These are phyloP conservation scores for Morone chrysops DNA, from an alignment of 2,113 vertebrate genomes.

Conservation along the genomic window DNA sequence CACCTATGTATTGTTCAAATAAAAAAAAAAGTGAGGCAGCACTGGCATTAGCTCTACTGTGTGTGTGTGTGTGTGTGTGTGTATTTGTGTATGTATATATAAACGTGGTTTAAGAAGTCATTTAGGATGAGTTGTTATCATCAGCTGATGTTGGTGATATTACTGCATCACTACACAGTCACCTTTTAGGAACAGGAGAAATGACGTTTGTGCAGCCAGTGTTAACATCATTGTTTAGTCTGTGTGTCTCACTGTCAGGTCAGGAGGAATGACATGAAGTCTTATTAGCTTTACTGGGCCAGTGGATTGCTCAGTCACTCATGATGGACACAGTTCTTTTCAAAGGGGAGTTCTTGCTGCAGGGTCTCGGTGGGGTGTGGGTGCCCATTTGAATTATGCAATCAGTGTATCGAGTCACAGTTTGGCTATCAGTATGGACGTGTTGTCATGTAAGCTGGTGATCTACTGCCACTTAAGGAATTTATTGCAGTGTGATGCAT, in stretches of 20 bases:
- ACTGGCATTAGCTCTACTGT: too few species aligned
- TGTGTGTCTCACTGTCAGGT: not conserved
- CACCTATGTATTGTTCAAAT: too few species aligned
- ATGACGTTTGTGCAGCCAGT: not conserved
- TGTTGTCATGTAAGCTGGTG: not conserved
- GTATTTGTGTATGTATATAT: too few species aligned
- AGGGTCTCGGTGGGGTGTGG: not conserved
- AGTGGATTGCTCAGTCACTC: constrained; percentile 35
- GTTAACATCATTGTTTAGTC: not conserved
- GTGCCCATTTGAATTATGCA: constrained; percentile 7
- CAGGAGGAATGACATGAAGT: not conserved
- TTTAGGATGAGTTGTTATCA: not conserved
- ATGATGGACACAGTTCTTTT: not conserved
- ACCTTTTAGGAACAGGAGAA: too few species aligned
- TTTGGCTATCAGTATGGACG: not conserved
- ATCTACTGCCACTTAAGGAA: not conserved
- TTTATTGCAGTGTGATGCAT: not conserved
- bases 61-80: too few species aligned
- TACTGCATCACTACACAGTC: not conserved
- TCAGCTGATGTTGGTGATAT: not conserved
- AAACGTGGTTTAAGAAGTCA: not conserved
- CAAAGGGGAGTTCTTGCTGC: constrained; percentile 20
- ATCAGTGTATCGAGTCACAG: not conserved
- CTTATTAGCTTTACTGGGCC: constrained; percentile 11
- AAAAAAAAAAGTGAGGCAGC: too few species aligned